Base-by-base conservation (phyloP, 2,797 vertebrate species). In the Cynodonichthys magdalenae region DNA sequence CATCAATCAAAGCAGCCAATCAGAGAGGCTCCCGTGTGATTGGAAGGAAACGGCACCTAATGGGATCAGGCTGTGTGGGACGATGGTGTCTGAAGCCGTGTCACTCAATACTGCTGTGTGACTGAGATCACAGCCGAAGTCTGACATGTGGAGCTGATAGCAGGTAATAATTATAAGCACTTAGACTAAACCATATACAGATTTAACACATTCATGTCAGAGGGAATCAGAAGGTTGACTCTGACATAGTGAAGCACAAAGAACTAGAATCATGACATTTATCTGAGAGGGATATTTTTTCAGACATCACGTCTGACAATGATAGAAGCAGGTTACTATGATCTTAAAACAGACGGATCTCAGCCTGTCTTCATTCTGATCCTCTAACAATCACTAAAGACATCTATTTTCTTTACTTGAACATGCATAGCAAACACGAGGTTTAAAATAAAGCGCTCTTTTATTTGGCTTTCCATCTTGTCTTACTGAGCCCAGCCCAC, bases 41-140 rank as follows among this genome's bases (percentile, higher is more conserved):
- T 84, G 80, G 85, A 70, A 81, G 90, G 92, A 93, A 93, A 92
- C 82, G 73, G 83, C 74, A 31, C 29, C 72, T 93, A 93, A 93
- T 91, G 79, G 80, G 78, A 91, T 78, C 90, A 89, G 87, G 86
- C 88, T 92, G 91, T 85, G 89, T 59, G 59, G 69, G 73, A 84
- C 82, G 55, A 76, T 66, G 18, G 48, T 74, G 80, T 82, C 73
- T 83, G 72, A 77, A 71, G 58, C 53, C 20, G 19, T 79, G 86
- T 89, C 88, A 87, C 87, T 83, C 85, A 82, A 83, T 77, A 88
- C 72, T 1, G 18, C 51, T 59, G 69, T 50, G 81, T 77, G 85
- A 79, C 82, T 70, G 74, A 75, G 83, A 90, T 89, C 78, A 72
- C 73, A 59, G 80, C 69, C 15, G 61, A 41, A 3, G 53, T 24